A percentile compares a stretch with the other conserved stretches of the same genome.
Conservation (phyloP, 2,113 vertebrate genomes). For the Mesocricetus auratus region DNA sequence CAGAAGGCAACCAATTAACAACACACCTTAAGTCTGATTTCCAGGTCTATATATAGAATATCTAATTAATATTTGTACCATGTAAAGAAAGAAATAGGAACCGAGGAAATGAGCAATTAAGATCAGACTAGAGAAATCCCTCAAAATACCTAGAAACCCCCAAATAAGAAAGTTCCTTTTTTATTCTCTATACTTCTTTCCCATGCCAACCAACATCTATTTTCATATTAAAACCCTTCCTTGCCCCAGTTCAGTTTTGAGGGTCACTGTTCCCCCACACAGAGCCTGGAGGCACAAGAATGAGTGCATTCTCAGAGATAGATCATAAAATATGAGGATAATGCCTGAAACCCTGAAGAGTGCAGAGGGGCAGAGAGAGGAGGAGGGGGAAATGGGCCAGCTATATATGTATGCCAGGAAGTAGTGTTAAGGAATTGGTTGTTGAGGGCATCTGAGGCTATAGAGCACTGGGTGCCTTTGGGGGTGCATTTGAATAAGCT, state of each 20-base stretch:
- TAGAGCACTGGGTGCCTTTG: background rate
- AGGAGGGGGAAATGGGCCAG: background rate
- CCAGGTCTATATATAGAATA: slow-evolving; percentile 48
- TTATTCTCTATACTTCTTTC: background rate
- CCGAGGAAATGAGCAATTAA: background rate
- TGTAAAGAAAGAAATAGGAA: slow-evolving; percentile 16
- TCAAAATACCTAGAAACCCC: slow-evolving; percentile 25
- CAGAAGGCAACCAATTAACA: slow-evolving; percentile 44
- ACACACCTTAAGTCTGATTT: slow-evolving; percentile 22
- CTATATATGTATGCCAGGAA: accelerated
- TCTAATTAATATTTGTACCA: slow-evolving; percentile 50
- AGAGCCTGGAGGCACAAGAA: background rate
- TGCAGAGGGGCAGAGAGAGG: background rate
- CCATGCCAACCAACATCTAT: background rate
- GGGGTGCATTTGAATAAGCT: background rate
- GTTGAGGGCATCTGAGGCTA: background rate
- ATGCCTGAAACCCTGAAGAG: background rate
- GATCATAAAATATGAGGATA: background rate
- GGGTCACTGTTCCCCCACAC: background rate
- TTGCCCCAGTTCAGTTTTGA: background rate
- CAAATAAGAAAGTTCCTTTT: background rate
- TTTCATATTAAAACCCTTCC: background rate
- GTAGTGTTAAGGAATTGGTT: background rate
- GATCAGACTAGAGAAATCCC: background rate
- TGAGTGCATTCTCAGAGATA: background rate